Percentiles rank a stretch among this genome's conserved stretches.
These are phyloP conservation scores for Drosophila paranaensis DNA, from an alignment of 2,888 invertebrate species.

Conservation along the genomic window DNA sequence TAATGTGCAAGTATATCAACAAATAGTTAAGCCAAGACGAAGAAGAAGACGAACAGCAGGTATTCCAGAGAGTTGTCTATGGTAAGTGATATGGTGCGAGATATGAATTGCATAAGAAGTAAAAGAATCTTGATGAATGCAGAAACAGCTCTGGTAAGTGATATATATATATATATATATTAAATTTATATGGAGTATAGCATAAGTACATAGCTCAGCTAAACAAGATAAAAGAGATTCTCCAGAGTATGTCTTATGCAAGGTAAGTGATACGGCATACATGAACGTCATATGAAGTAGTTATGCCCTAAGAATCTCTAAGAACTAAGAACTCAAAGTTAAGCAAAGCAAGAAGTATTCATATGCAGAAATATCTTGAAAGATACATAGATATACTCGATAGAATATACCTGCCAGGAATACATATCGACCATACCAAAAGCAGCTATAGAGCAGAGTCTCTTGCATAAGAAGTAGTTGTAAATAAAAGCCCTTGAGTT, in stretches of 20 bases:
- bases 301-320: neutral
- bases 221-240: neutral
- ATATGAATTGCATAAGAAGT: neutral
- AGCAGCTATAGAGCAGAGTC: no score
- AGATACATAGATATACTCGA: no score
- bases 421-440: no score
- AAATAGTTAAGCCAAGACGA: neutral
- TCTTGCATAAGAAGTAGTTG: no score
- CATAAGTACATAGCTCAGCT: neutral
- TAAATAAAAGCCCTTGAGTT: neutral
- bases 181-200: neutral
- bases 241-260: neutral
- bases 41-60: neutral
- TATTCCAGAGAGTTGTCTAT: constrained; percentile 4
- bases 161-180: neutral
- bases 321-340: neutral
- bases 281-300: neutral
- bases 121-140: neutral
- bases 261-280: neutral
- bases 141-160: neutral
- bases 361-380: no score
- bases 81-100: constrained; percentile 9
- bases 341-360: neutral
- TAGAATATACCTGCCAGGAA: no score
- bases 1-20: constrained; percentile 42